Base-by-base conservation (phyloP, 1,140 invertebrate species). In the Leptinotarsa undecemlineata region DNA sequence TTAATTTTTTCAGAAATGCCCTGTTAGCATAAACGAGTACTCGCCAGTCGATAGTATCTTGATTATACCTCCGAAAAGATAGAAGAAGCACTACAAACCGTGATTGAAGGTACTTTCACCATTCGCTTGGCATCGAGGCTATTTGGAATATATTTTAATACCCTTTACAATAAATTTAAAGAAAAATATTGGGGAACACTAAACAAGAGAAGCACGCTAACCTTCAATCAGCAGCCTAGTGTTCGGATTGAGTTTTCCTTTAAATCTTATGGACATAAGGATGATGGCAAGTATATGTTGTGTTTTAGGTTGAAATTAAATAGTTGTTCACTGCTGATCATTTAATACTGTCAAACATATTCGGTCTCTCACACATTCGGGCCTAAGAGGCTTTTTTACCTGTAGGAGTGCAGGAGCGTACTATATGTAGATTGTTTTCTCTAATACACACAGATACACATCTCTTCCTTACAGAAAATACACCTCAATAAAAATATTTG, bases 21-120 rank as follows among this genome's bases (percentile, higher is more conserved):
- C 14, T 48, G 70, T 61, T 3, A 20, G 57, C 60, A 72, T 42
- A 72, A 61, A 72, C 17, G 70, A 26, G 20, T 72, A 20, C 51
- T 72, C 5, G 70, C 0, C 17, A 72, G 70, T 72, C 19, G 70
- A 6, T 23, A 57, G 15, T 72, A 72, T 23, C 19, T 57, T 3
- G 17, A 72, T 61, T 72, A 72, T 72, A 72, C 70, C 23, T 20
- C 19, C 57, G 57, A 72, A 33, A 72, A 72, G 17, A 61, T 72
- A 61, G 60, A 72, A 26, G 70, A 26, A 51, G 60, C 70, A 20
- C 33, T 61, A 33, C 48, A 72, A 20, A 20, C n/a, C 47, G 21
- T 70, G 48, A 47, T 57, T 17, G 68, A 70, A 4, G 48, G 68
- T 70, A 60, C 33, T 6, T 60, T 26, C 14, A 62, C 11, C 33